phyloP scores from a whole-genome alignment of 2,113 vertebrate genomes.

The Numida meleagris region DNA sequence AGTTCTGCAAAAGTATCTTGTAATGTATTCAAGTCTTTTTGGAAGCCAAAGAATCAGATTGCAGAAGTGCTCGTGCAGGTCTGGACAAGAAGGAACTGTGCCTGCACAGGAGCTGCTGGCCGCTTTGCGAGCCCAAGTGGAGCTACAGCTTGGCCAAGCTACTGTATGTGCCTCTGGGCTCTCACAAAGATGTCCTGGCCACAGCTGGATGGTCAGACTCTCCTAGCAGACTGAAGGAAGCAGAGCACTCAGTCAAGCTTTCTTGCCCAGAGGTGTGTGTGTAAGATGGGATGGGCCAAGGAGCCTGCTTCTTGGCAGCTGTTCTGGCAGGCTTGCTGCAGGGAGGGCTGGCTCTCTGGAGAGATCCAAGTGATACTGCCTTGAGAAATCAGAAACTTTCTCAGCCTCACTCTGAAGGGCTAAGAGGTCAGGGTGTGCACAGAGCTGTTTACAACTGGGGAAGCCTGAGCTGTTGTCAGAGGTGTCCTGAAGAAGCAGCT shows the following conservation, averaged over 20 bases:
- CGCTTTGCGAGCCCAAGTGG: accelerated
- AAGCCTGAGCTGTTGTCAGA: background rate
- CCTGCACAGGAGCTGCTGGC: background rate
- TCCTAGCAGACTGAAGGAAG: background rate
- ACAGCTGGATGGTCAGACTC: background rate
- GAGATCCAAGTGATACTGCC: background rate
- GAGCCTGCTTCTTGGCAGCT: background rate
- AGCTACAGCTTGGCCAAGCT: background rate
- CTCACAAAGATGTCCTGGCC: accelerated
- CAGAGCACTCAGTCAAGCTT: accelerated
- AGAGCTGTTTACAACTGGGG: background rate
- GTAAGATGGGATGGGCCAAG: background rate
- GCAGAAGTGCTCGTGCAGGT: background rate
- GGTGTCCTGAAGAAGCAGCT: background rate
- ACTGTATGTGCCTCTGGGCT: background rate
- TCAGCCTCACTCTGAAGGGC: accelerated
- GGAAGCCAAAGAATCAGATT: background rate
- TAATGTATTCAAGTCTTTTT: background rate
- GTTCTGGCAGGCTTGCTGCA: background rate
- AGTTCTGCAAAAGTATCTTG: background rate
- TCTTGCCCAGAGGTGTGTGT: background rate
- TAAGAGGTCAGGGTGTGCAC: background rate
- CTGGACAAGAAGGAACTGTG: background rate
- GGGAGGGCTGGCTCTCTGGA: background rate
- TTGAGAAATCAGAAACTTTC: background rate